Evolutionary conservation across 2,113 vertebrate species (phyloP).

Genomic region (Leucopsar rothschildi): DNA sequence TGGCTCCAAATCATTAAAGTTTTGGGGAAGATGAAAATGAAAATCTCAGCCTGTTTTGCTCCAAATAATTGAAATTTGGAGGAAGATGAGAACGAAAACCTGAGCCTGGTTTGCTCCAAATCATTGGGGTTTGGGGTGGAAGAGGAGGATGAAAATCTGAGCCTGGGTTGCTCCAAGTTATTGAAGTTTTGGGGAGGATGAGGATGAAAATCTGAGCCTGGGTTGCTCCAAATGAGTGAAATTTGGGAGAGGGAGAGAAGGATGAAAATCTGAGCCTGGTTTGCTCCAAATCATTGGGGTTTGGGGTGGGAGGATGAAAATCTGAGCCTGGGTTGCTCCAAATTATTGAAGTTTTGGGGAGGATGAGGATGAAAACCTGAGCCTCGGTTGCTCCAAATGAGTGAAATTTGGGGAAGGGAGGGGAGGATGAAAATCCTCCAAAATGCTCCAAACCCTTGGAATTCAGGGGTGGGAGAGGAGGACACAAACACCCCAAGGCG

Average conservation of each 20-base stretch:
- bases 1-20: neutral
- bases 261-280: neutral
- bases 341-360: fast-evolving
- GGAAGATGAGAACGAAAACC: neutral
- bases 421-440: neutral
- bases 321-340: fast-evolving
- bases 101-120: neutral
- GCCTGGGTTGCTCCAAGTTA: fast-evolving
- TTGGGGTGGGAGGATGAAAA: neutral
- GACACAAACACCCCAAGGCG: fast-evolving
- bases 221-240: fast-evolving
- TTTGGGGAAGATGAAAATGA: neutral
- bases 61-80: fast-evolving
- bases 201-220: neutral
- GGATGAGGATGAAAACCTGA: neutral
- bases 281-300: fast-evolving
- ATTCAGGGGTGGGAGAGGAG: fast-evolving
- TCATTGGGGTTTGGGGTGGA: fast-evolving
- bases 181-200: fast-evolving
- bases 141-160: neutral
- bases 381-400: fast-evolving
- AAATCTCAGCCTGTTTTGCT: neutral
- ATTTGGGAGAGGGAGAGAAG: fast-evolving
- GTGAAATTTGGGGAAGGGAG: neutral
- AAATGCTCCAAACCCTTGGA: neutral